These are phyloP conservation scores for Tympanuchus pallidicinctus DNA, from an alignment of 2,113 vertebrate genomes.

Conservation along the genomic window DNA sequence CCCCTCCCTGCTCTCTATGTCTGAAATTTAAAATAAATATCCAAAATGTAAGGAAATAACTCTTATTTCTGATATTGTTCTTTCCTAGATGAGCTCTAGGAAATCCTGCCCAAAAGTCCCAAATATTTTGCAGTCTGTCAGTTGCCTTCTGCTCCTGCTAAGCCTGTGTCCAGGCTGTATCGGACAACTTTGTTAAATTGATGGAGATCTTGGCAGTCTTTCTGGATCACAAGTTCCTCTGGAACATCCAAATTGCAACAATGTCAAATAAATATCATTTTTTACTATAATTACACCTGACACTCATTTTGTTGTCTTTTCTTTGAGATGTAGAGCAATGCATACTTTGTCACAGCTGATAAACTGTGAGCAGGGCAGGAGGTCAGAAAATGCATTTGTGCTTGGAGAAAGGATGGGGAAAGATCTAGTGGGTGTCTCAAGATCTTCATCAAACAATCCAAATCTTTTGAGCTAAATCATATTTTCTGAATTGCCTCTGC, in stretches of 20 bases:
- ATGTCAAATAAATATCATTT: not conserved
- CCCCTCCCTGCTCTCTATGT: not conserved
- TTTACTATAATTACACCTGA: not conserved
- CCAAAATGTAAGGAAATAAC: not conserved
- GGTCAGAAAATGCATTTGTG: not conserved
- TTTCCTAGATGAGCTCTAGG: not conserved
- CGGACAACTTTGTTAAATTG: not conserved
- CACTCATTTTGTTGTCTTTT: not conserved
- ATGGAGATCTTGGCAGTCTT: not conserved
- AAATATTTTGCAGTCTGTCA: rapidly evolving
- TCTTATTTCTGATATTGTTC: not conserved
- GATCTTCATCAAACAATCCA: not conserved
- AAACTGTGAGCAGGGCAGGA: not conserved
- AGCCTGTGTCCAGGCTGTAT: not conserved
- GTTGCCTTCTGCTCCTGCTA: not conserved
- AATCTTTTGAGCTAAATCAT: not conserved
- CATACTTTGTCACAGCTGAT: not conserved
- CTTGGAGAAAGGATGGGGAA: not conserved
- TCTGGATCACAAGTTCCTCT: not conserved
- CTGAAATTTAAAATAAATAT: not conserved
- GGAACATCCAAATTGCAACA: not conserved
- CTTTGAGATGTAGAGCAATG: not conserved
- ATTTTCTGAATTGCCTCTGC: not conserved
- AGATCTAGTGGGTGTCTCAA: not conserved
- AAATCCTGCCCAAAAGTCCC: not conserved